These are phyloP conservation scores for Gymnocheta viridis DNA, from an alignment of 2,888 invertebrate species.

Conservation along the genomic window DNA sequence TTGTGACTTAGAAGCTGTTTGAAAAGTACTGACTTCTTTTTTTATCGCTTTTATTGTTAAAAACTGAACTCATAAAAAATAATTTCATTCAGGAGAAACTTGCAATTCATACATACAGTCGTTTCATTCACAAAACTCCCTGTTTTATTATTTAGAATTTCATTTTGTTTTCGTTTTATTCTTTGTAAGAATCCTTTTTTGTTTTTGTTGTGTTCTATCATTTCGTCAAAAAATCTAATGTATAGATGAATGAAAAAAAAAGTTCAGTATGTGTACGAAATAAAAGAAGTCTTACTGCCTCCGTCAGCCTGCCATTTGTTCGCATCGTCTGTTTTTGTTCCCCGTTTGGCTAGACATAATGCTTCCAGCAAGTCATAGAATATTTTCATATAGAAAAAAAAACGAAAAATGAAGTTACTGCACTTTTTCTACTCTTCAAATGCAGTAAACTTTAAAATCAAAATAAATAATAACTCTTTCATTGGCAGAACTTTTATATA, in stretches of 20 bases:
- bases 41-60: constrained; percentile 1
- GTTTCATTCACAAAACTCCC: constrained; percentile 41
- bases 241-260: constrained; percentile 41
- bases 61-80: constrained; percentile 9
- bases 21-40: neutral
- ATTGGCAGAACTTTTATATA: neutral
- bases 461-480: constrained; percentile 21
- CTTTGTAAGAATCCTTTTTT: constrained; percentile 17
- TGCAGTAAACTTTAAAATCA: constrained; percentile 41
- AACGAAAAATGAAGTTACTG: constrained; percentile 51
- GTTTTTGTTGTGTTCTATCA: constrained; percentile 40
- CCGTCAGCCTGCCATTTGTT: constrained; percentile 29
- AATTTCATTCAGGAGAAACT: constrained; percentile 41
- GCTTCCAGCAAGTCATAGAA: constrained; percentile 51
- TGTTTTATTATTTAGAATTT: constrained; percentile 35
- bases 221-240: constrained; percentile 50
- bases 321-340: neutral
- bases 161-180: constrained; percentile 10
- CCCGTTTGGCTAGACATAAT: constrained; percentile 57
- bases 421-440: constrained; percentile 37
- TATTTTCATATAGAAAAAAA: constrained; percentile 23
- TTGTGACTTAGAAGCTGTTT: neutral
- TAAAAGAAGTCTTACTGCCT: constrained; percentile 22
- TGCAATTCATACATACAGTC: constrained; percentile 28
- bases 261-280: constrained; percentile 24